Evolutionary conservation across 2,113 vertebrate genomes (phyloP).

Genomic region (Passer montanus): DNA sequence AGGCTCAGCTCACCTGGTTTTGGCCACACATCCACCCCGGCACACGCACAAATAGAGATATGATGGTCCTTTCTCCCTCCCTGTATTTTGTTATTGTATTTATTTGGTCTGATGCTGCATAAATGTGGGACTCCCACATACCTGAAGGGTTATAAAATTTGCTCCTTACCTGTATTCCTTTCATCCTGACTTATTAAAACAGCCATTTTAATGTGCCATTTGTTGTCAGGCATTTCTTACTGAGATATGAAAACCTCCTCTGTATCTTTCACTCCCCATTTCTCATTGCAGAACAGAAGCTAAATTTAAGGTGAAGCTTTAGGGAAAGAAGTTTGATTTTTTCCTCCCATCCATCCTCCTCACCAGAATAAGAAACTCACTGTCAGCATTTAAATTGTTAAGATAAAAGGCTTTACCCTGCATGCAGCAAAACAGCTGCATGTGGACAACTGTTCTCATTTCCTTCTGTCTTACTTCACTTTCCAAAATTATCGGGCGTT

Average conservation of each 20-base stretch:
- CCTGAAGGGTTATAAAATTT: not conserved
- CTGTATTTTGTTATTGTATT: not conserved
- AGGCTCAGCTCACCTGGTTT: not conserved
- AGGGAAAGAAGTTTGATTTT: not conserved
- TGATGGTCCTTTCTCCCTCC: not conserved
- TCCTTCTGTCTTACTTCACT: not conserved
- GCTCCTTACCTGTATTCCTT: not conserved
- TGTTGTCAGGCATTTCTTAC: not conserved
- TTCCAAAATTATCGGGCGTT: not conserved
- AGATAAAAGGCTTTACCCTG: not conserved
- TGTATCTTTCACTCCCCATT: not conserved
- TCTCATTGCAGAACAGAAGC: not conserved
- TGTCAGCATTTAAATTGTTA: not conserved
- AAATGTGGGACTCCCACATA: not conserved
- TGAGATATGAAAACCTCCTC: not conserved
- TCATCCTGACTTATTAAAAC: not conserved
- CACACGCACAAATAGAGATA: not conserved
- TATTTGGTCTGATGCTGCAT: not conserved
- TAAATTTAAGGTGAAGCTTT: not conserved
- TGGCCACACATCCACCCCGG: accelerated
- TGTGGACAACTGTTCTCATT: not conserved
- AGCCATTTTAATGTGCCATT: not conserved
- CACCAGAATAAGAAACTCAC: not conserved
- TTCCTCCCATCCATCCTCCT: not conserved
- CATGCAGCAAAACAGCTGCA: not conserved